A percentile compares a stretch with the other conserved stretches of the same genome.
Conservation (phyloP, 2,797 vertebrate genomes). For the Sparus aurata region DNA sequence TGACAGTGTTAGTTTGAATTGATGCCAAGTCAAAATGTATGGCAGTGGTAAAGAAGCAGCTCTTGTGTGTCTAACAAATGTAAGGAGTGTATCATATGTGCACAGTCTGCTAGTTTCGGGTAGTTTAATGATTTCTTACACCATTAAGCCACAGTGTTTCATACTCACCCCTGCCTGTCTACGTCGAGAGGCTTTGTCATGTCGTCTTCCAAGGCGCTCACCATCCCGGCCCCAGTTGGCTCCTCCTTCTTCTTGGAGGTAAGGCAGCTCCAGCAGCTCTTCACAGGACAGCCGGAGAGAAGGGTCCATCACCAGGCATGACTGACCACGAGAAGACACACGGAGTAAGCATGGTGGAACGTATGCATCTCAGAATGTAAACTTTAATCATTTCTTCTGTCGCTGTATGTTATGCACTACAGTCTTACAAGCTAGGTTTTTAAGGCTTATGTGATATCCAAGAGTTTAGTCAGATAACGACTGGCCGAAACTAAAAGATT, state of each 20-base stretch:
- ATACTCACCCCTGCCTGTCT: conserved; percentile 78
- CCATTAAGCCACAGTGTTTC: accelerated
- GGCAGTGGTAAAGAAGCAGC: neutral
- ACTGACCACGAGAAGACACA: conserved; percentile 73
- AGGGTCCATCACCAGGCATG: conserved; percentile 91
- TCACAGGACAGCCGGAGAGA: conserved; percentile 88
- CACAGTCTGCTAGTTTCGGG: neutral
- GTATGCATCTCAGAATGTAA: neutral
- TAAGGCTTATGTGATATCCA: neutral
- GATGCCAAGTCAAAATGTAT: neutral
- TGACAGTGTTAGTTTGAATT: neutral
- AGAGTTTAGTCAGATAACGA: neutral
- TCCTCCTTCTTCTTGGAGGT: conserved; percentile 87
- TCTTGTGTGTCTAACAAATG: neutral
- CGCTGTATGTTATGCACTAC: too few relatives aligned
- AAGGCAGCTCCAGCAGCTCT: conserved; percentile 88
- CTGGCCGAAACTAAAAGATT: too few relatives aligned
- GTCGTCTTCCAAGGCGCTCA: conserved; percentile 78
- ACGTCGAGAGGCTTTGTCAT: conserved; percentile 82
- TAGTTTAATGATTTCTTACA: neutral
- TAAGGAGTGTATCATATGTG: neutral
- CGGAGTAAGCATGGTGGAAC: neutral
- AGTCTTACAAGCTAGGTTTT: too few relatives aligned
- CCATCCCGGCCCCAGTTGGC: conserved; percentile 77
- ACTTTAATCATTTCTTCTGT: neutral